Evolutionary conservation across 2,113 vertebrate species (phyloP), one percentile per base, ranked within the genome.

Genomic region (Candoia aspera): DNA sequence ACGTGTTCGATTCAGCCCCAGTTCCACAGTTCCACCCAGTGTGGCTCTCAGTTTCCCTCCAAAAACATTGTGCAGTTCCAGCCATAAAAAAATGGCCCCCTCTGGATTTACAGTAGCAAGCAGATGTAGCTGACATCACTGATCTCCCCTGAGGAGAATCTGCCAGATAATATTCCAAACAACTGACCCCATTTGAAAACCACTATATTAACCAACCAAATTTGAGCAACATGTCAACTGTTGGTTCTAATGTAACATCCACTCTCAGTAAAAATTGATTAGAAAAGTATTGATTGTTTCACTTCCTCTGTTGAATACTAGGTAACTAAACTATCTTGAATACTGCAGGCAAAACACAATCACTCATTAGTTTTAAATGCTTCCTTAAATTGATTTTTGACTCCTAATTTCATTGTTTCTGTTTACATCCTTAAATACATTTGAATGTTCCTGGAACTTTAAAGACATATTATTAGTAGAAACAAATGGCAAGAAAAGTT

Each of bases 311-410:
- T 64, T 90, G 92, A 57, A 93, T 91, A 88, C 59, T 12, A 37
- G 29, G 46, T 90, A 94, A 93, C 33, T 37, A 87, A 96, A 24
- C 84, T 90, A 23, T 87, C 93, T 93, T 33, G 19, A 54, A 92
- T 91, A 88, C 86, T 91, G 57, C 62, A 46, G 64, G 89, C 23
- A 93, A 96, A 93, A 91, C 24, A 55, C 58, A 92, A 84, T 88
- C 62, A 86, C 84, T 92, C 90, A 84, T 95, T 95, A 93, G 91
- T 87, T 93, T 91, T 64, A 88, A 87, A 23, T 87, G 49, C 60
- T 96, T 95, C 96, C 91, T 94, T 96, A 93, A 94, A 96, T 93
- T 93, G 95, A 84, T 42, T 26, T n/a, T 73, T 94, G 42, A 88
- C 53, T 95, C 94, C 94, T 97, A 23, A 94, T 96, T 95, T 95